phyloP scores from a whole-genome alignment of 2,797 vertebrate species.

The Manis javanica region DNA sequence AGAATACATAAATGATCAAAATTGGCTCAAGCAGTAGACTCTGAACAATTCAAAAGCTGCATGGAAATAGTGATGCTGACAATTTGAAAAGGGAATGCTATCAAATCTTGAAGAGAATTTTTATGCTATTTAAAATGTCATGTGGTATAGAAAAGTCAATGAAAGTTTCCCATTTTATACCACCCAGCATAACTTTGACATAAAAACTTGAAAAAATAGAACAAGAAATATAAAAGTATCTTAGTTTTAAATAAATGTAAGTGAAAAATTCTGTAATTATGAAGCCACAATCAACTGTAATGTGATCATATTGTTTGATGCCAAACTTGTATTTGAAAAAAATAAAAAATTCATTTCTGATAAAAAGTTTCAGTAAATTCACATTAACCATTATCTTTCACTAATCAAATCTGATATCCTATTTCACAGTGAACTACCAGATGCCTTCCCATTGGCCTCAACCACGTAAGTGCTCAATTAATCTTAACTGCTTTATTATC shows the following conservation, averaged over 20 bases:
- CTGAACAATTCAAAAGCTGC: slow-evolving; percentile 38
- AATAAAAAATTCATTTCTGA: neutral
- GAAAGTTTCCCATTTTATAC: slow-evolving; percentile 34
- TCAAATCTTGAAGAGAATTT: neutral
- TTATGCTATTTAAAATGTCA: slow-evolving; percentile 28
- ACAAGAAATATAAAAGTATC: neutral
- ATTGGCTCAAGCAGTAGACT: slow-evolving; percentile 12
- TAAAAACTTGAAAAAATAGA: slow-evolving; percentile 23
- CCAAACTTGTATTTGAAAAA: neutral
- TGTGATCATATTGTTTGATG: neutral
- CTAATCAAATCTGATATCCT: neutral
- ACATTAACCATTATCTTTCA: neutral
- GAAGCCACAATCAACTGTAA: neutral
- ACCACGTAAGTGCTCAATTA: neutral
- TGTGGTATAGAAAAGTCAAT: neutral
- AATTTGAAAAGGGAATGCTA: slow-evolving; percentile 5
- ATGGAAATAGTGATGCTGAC: neutral
- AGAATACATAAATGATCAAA: slow-evolving; percentile 62
- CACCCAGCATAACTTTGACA: neutral
- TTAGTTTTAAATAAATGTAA: neutral
- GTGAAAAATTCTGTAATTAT: neutral
- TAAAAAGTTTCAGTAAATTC: neutral
- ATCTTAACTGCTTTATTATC: neutral
- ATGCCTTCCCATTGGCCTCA: neutral
- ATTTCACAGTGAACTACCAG: neutral